These are phyloP conservation scores for Peromyscus maniculatus DNA, from an alignment of 2,113 vertebrate genomes.

Conservation along the genomic window DNA sequence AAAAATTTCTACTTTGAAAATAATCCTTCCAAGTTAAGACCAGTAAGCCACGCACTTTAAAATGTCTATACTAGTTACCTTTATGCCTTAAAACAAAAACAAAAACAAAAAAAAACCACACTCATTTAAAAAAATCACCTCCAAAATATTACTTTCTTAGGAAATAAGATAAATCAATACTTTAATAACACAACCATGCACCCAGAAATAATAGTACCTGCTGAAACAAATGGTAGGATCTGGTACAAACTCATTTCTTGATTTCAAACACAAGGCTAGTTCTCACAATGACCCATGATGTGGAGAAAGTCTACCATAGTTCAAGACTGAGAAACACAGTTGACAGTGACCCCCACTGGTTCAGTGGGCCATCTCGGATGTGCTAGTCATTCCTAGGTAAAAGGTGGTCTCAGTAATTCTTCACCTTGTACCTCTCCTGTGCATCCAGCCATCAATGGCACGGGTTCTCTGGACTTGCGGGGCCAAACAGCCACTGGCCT, in stretches of 20 bases:
- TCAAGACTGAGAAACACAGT: constrained; percentile 1
- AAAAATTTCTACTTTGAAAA: constrained; percentile 7
- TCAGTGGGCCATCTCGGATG: not conserved
- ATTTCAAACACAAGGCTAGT: constrained; percentile 33
- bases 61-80: not conserved
- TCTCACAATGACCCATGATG: not conserved
- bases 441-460: not conserved
- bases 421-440: not conserved
- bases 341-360: not conserved
- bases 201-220: not conserved
- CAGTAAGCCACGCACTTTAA: not conserved
- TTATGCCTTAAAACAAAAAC: not conserved
- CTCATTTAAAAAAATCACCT: not conserved
- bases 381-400: not conserved
- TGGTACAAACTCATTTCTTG: not conserved
- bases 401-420: not conserved
- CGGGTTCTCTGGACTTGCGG: not conserved
- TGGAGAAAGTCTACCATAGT: not conserved
- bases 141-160: constrained; percentile 4
- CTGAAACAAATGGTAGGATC: not conserved
- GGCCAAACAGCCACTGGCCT: not conserved
- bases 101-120: not conserved
- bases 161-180: not conserved
- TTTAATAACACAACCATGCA: not conserved
- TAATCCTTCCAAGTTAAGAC: not conserved